A percentile compares a stretch with the other conserved stretches of the same genome.
phyloP scores from a whole-genome alignment of 2,888 invertebrate species.

The Lycocerus yunnanus region DNA sequence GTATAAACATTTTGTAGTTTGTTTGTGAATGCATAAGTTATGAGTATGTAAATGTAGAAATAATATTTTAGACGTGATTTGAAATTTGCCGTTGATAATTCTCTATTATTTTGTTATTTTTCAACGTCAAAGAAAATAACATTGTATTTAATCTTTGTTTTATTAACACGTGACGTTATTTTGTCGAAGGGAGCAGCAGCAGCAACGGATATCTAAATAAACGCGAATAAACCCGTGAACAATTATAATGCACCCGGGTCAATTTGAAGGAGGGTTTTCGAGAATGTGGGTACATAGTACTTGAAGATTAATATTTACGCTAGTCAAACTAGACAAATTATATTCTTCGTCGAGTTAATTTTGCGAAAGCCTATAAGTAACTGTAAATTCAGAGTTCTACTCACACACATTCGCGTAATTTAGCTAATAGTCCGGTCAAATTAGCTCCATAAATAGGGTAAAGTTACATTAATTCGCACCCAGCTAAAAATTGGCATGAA shows the following conservation, averaged over 20 bases:
- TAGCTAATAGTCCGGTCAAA: no score
- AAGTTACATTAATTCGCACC: no score
- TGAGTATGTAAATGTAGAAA: neutral
- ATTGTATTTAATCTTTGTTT: neutral
- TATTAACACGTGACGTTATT: neutral
- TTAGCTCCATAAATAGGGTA: no score
- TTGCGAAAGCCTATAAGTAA: constrained; percentile 6
- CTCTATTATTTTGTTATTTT: neutral
- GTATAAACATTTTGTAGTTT: constrained; percentile 6
- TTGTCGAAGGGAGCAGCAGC: neutral
- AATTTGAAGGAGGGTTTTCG: neutral
- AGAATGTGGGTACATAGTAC: no score
- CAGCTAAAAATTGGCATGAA: no score
- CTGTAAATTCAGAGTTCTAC: constrained; percentile 8
- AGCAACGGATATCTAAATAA: neutral
- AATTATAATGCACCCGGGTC: neutral
- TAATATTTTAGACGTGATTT: neutral
- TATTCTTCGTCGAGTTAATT: constrained; percentile 3
- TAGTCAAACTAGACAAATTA: neutral
- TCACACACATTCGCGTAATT: constrained; percentile 8
- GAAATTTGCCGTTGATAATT: neutral
- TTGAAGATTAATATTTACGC: neutral
- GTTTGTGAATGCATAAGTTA: constrained; percentile 9
- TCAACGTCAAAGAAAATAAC: neutral
- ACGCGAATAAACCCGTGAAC: neutral